Base-by-base conservation (phyloP, 2,797 vertebrate species). In the Malacoraja senta region DNA sequence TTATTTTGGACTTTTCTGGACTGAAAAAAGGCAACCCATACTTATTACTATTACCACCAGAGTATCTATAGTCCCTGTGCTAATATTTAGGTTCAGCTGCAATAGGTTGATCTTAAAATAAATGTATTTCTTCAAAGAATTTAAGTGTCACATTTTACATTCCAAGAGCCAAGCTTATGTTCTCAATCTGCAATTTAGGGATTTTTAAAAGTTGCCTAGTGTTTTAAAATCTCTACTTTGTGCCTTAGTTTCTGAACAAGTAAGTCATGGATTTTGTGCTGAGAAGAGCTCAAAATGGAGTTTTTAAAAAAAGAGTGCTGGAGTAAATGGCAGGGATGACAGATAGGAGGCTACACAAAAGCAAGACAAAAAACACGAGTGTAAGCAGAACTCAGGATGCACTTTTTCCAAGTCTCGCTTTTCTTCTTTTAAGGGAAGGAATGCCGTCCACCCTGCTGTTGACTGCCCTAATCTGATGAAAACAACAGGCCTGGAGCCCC, bases 381-480 rank as follows among this genome's bases (percentile, higher is more conserved):
- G 26, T 72, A 92, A 90, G 65, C 68, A 76, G 68, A 92, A 53
- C 71, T 76, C 71, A 7, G 71, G 71, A 92, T 92, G 71, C 26
- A 71, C 38, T n/a, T 92, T 92, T 92, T 76, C 71, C 84, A 92
- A 76, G 90, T 92, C 90, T 76, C 38, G 35, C 68, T 91, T 91
- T 91, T 92, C 71, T 92, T 92, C 90, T 92, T 92, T 92, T 92
- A 92, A 92, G 90, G 93, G 81, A 76, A 93, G 93, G 93, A 94
- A 93, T 94, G 93, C 38, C 61, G 53, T 90, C 80, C 77, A 93
- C 93, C 93, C 88, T 81, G 93, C 93, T 84, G 80, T 68, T 93
- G 77, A 77, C 68, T 91, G 74, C 91, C 35, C 94, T 95, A 94
- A 94, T 94, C 93, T 94, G 93, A 94, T 32, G 61, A 76, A 94